Base-by-base conservation (phyloP, 1,140 invertebrate species). In the Parasteatoda tepidariorum region DNA sequence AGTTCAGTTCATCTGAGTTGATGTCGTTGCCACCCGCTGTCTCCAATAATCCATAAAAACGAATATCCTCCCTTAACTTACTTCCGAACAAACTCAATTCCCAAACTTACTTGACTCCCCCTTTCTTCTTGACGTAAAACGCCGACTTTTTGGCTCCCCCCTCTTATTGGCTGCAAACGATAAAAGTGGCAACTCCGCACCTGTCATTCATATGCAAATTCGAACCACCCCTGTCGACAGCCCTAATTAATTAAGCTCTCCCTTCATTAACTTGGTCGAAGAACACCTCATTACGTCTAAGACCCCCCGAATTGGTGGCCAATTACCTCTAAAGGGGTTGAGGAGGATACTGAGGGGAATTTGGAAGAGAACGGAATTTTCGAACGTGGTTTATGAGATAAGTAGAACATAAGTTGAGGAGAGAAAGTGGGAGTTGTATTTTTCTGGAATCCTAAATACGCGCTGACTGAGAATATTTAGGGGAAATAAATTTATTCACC, bases 131-230 rank as follows among this genome's bases (percentile, higher is more conserved):
- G 18, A 48, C 38, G 18, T 48, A 48, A 48, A 48, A 9, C 38
- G 18, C 38, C 68, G 68, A 71, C 68, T 68, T 68, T 68, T 41
- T 34, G 28, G 18, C 28, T 26, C 13, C 57, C 62, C 62, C n/a
- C 1, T 13, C 38, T 48, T 24, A 68, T 41, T 68, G 66, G 66
- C 66, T 54, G 68, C 9, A 48, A 48, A 48, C 38, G 41, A 31
- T 31, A 71, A 71, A 71, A 71, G 68, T 71, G 68, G 22, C 38
- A 48, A 48, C 68, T 71, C 48, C 48, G 41, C 68, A 71, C 68
- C 68, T 71, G 68, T 71, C 68, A 71, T 71, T 71, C 68, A 55
- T 71, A 71, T 71, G 68, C 68, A 71, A 71, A 71, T 71, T 13
- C 48, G 68, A 31, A 22, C n/a, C 66, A 68, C 66, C 66, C 66